phyloP scores from a whole-genome alignment of 2,113 vertebrate genomes.

The Eira barbara region DNA sequence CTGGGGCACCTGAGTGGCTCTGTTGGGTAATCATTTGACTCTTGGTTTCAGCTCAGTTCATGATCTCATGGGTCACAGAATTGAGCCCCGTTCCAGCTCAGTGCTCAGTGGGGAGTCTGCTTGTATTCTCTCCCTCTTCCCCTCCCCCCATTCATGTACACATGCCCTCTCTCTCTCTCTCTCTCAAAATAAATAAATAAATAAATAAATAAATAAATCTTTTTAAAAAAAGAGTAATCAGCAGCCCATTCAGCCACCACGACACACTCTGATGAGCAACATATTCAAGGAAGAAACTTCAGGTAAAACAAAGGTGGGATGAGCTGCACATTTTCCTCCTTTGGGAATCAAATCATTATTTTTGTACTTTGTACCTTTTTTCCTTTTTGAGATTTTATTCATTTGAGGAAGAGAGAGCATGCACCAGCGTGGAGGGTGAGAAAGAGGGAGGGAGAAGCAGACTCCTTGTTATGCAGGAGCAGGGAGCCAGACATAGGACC shows the following conservation, averaged over 20 bases:
- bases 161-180: too few species aligned
- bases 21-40: not conserved
- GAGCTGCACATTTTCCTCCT: conserved; percentile 67
- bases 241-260: conserved; percentile 47
- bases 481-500: not conserved
- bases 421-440: not conserved
- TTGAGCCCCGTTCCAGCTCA: not conserved
- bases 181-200: not conserved
- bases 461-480: too few species aligned
- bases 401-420: not conserved
- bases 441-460: not conserved
- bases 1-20: not conserved
- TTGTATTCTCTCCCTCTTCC: not conserved
- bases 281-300: conserved; percentile 72
- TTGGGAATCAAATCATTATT: conserved; percentile 81
- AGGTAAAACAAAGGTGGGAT: conserved; percentile 70
- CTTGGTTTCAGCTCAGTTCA: not conserved
- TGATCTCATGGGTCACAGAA: not conserved
- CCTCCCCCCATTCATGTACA: not conserved
- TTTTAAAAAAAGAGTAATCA: conserved; percentile 54
- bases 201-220: not conserved
- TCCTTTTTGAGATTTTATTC: not conserved
- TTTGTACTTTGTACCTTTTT: conserved; percentile 53
- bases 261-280: conserved; percentile 73
- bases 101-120: not conserved